Base-by-base conservation (phyloP, 2,888 invertebrate genomes). In the Stenurella melanura region DNA sequence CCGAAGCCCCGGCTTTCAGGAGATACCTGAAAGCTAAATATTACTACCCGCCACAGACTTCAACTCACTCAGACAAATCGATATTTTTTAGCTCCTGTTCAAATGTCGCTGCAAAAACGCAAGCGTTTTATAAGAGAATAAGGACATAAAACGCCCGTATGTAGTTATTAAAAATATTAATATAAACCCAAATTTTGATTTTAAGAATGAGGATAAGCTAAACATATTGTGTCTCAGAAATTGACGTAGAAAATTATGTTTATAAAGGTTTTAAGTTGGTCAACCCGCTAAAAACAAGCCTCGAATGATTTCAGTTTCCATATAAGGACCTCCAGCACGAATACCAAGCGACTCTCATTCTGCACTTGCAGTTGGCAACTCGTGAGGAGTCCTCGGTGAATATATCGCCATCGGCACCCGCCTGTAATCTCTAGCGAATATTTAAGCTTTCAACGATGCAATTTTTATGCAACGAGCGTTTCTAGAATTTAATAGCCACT, bases 11-110 rank as follows among this genome's bases (percentile, higher is more conserved):
- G 50, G 15, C n/a, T 12, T 75, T 66, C 67, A 67, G 67, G 60
- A 1, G 50, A 50, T 50, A 56, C 61, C 61, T 74, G 67, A 74
- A 74, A 69, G 74, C 74, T 74, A 69, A 74, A 74, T 60, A 74
- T 74, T 69, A 69, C 57, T n/a, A n/a, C n/a, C n/a, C 42, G 69
- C 60, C 63, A 74, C 74, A 74, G 56, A 74, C 58, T 38, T 42
- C 21, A 68, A 68, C 74, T 69, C 56, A 69, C 74, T 69, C 50
- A 50, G 50, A 50, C 50, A n/a, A 50, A 50, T 50, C 50, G 50
- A 50, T 50, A 50, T 50, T n/a, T 50, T 50, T 50, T 50, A 50
- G 50, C n/a, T 50, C n/a, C 50, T 50, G 50, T 50, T 50, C n/a
- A n/a, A 50, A 50, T n/a, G n/a, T 34, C 30, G 9, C 30, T 9